These are phyloP conservation scores for Rhynchomys soricoides DNA, from an alignment of 2,113 vertebrate genomes.

Conservation along the genomic window DNA sequence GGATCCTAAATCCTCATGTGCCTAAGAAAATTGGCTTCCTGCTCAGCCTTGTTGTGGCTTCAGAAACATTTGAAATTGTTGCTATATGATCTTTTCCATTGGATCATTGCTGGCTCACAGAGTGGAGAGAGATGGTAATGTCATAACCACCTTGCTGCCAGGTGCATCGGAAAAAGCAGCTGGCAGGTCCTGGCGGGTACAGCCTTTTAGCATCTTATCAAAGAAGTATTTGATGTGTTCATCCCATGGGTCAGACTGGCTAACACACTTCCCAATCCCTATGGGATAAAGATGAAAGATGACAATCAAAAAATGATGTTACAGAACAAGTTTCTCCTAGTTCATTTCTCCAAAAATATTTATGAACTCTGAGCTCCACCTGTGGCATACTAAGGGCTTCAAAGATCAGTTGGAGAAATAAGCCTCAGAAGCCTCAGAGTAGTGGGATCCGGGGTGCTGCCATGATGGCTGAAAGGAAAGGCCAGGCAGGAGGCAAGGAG, in stretches of 20 bases:
- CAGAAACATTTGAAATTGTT: neutral
- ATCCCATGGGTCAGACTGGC: neutral
- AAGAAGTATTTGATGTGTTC: neutral
- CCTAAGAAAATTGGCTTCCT: neutral
- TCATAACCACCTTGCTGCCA: neutral
- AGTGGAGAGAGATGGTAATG: neutral
- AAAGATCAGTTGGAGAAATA: neutral
- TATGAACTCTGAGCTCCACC: neutral
- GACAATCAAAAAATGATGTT: neutral
- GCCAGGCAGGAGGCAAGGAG: neutral
- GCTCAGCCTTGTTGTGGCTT: neutral
- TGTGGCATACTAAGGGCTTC: neutral
- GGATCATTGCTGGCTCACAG: neutral
- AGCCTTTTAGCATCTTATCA: neutral
- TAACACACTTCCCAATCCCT: neutral
- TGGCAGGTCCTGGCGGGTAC: neutral
- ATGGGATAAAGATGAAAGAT: neutral
- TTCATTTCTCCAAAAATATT: neutral
- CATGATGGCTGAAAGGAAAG: neutral
- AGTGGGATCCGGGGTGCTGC: neutral
- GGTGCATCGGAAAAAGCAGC: neutral
- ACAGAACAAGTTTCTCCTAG: neutral
- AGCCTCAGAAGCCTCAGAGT: neutral
- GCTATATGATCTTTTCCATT: neutral
- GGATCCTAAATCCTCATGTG: neutral